Base-by-base conservation (phyloP, 1,140 invertebrate species). In the Drosophila tropicalis region DNA sequence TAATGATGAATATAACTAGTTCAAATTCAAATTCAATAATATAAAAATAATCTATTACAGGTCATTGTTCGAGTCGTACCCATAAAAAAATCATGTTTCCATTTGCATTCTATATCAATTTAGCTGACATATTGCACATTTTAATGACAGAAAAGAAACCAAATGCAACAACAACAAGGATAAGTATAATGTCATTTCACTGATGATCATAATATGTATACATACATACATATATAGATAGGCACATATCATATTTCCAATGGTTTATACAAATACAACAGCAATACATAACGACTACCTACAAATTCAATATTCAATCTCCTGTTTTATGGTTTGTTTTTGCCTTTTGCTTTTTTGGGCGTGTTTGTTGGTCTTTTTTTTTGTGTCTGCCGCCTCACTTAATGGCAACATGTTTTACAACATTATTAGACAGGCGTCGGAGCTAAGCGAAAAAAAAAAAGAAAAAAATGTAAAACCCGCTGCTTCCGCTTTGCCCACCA, bases 381-480 rank as follows among this genome's bases (percentile, higher is more conserved):
- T 65, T 72, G 2, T 64, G 70, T 81, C 70, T 81, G 81, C 81
- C 78, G 77, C 40, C 70, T 81, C 63, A 76, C 72, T 72, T 86
- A 86, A 86, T 86, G 74, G 71, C 75, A 86, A 86, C 82, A 71
- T 86, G 82, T 86, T 86, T 86, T 86, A 86, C 82, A 86, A 86
- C 82, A 86, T 86, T 86, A 86, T 85, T 86, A 86, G 81, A 85
- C 81, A 85, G 77, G 63, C 64, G 69, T 10, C 60, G 47, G 70
- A 41, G 70, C 63, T 67, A 67, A 61, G 47, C 69, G 64, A 69
- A 74, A 29, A 29, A 25, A 25, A 25, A 29, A 29, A 29, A 3
- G 0, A 0, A 22, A 22, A 22, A 22, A 1, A 22, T 22, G 22
- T 3, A 3, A 29, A 29, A 29, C 29, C 29, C 29, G 15, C n/a